Evolutionary conservation across 2,888 invertebrate genomes (phyloP), one percentile per base, ranked within the genome.

Genomic region (Rotaria sp.): DNA sequence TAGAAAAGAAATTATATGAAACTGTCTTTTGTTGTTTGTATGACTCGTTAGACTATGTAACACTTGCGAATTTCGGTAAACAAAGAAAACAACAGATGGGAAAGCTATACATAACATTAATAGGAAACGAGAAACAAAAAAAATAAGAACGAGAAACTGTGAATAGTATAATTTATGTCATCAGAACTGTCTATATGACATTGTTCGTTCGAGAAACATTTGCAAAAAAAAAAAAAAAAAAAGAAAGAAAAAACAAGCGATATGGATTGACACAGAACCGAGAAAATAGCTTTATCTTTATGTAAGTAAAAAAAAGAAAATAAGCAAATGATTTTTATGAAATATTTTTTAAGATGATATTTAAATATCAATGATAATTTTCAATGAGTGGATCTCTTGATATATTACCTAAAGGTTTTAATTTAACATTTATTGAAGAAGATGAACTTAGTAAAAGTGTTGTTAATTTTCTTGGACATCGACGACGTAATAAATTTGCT

Each of bases 401-500:
- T 80, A 80, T 80, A 41, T 45, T 80, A 80, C 80, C 80, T 10
- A 45, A 41, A 45, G 80, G 18, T 45, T n/a, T 80, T 26, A 80
- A 80, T 80, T 80, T 80, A 45, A 80, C 80, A 45, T 13, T 4
- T 8, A 21, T 10, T n/a, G 80, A 80, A 80, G 80, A 80, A 80
- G n/a, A 80, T 80, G 80, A 80, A 80, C 13, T 80, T 13, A 13
- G 11, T 45, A 80, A n/a, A 80, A 80, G 80, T 80, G 80, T 80
- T 26, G 80, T 80, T 80, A 80, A 80, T n/a, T 80, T 80, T 45
- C 45, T 80, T 26, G 80, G 80, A 80, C 80, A 80, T 80, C 45
- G 45, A 45, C 26, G 80, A n/a, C 45, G 80, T 45, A n/a, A 80
- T n/a, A 80, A 80, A 80, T 80, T 80, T 41, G 45, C 45, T n/a